These are phyloP conservation scores for Drosophila lowei DNA, from an alignment of 1,140 invertebrate species.

Conservation along the genomic window DNA sequence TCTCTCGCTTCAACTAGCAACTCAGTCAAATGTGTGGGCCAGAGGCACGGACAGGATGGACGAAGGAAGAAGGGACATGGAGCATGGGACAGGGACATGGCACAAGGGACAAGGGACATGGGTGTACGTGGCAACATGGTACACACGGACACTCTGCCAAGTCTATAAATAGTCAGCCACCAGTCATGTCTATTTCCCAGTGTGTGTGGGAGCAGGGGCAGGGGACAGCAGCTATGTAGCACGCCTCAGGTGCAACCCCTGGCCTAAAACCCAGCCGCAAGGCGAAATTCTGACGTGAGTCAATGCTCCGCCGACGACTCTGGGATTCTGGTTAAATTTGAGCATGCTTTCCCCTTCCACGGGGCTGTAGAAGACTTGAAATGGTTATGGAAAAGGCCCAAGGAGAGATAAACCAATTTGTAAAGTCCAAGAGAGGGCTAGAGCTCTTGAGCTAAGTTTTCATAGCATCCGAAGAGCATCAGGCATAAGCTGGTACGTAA, in stretches of 20 bases:
- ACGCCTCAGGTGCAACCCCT: slow-evolving; percentile 38
- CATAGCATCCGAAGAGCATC: too few relatives aligned
- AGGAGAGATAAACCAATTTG: too few relatives aligned
- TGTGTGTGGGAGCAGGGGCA: background rate
- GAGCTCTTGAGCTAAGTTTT: too few relatives aligned
- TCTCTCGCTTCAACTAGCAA: slow-evolving; percentile 43
- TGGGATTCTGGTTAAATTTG: slow-evolving; percentile 23
- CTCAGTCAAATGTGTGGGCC: slow-evolving; percentile 47
- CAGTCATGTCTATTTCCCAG: background rate
- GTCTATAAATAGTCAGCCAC: slow-evolving; percentile 49
- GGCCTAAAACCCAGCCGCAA: slow-evolving; percentile 13
- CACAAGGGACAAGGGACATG: slow-evolving; percentile 4
- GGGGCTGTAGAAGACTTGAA: background rate
- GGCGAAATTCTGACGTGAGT: slow-evolving; percentile 40
- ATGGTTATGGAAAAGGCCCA: too few relatives aligned
- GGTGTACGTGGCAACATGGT: slow-evolving; percentile 31
- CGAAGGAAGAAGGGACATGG: slow-evolving; percentile 1
- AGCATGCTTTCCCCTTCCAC: too few relatives aligned
- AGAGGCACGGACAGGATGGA: background rate
- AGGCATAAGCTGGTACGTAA: too few relatives aligned
- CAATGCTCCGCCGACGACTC: slow-evolving; percentile 15
- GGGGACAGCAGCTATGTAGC: slow-evolving; percentile 5
- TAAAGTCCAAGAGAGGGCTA: too few relatives aligned
- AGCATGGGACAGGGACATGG: slow-evolving; percentile 13
- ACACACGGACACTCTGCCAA: slow-evolving; percentile 43